These are phyloP conservation scores for Pantherophis alleghaniensis DNA, from an alignment of 2,797 vertebrate genomes.

Conservation along the genomic window DNA sequence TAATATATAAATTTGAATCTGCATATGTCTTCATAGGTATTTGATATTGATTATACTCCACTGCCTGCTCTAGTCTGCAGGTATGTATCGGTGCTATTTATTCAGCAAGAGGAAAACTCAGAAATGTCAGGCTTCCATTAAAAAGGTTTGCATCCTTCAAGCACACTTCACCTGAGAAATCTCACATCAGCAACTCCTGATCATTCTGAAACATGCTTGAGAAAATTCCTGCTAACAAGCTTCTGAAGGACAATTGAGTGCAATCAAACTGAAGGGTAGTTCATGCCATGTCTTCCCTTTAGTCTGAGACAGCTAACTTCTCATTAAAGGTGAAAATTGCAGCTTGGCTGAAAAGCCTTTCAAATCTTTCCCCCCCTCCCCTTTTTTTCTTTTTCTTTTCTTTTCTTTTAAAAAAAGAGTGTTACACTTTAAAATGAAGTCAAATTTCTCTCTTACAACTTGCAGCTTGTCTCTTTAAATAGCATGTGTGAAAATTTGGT, in stretches of 20 bases:
- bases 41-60: conserved; percentile 12
- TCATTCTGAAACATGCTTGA: conserved; percentile 23
- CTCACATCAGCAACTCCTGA: conserved; percentile 19
- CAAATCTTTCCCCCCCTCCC: neutral
- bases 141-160: conserved; percentile 32
- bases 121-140: conserved; percentile 26
- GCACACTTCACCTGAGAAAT: neutral
- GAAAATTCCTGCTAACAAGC: neutral
- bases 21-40: conserved; percentile 9
- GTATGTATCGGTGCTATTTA: neutral
- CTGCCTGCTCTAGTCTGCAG: neutral
- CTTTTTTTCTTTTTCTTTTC: neutral
- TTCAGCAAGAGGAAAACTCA: neutral
- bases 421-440: conserved; percentile 28
- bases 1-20: conserved; percentile 31
- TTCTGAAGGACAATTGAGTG: conserved; percentile 32
- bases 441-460: neutral
- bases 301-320: conserved; percentile 5
- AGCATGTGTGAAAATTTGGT: neutral
- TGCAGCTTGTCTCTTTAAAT: neutral
- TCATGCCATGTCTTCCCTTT: neutral
- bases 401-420: neutral
- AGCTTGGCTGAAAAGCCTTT: conserved; percentile 26
- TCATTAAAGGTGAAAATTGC: conserved; percentile 9
- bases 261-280: neutral